Base-by-base conservation (phyloP, 1,140 invertebrate genomes). In the Drosophila sp. region DNA sequence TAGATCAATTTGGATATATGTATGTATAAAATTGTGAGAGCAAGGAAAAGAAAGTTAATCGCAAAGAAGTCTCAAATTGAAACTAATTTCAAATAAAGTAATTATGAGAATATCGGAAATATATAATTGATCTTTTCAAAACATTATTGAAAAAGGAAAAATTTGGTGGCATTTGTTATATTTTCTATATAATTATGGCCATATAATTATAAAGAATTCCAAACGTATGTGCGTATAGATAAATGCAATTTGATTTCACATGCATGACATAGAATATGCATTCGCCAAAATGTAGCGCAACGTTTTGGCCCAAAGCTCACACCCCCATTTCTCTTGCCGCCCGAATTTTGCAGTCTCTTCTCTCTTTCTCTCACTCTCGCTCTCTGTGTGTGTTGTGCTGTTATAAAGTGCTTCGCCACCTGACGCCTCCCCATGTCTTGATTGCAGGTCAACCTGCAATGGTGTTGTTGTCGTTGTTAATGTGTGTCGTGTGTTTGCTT, bases 211-310 rank as follows among this genome's bases (percentile, higher is more conserved):
- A 23, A 25, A 47, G 5, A 44, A 17, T 44, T 66, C 23, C 41
- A 68, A 74, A 29, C 41, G 72, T 29, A 62, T 60, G 11, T 47
- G 17, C 44, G 72, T 57, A 23, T 17, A 11, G 10, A 30, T 32
- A 72, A 54, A 71, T 58, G 44, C 44, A 50, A 50, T 27, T 27
- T 50, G 25, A 25, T 50, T 50, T 50, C 25, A 23, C 44, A 47
- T 47, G 4, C 44, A 47, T 47, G 44, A 44, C 17, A 44, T 44
- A 44, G 41, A 44, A 23, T 44, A 44, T 44, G 41, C 41, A 7
- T 47, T 44, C 5, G 44, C 44, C 17, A 47, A 47, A 47, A 47
- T 47, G 44, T 47, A 47, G 44, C 17, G 44, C 2, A 7, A 47
- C 44, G 23, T 23, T 44, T 44, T 47, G 44, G 44, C 44, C 23